These are phyloP conservation scores for Magallana nippona DNA, from an alignment of 2,888 invertebrate genomes.

Conservation along the genomic window DNA sequence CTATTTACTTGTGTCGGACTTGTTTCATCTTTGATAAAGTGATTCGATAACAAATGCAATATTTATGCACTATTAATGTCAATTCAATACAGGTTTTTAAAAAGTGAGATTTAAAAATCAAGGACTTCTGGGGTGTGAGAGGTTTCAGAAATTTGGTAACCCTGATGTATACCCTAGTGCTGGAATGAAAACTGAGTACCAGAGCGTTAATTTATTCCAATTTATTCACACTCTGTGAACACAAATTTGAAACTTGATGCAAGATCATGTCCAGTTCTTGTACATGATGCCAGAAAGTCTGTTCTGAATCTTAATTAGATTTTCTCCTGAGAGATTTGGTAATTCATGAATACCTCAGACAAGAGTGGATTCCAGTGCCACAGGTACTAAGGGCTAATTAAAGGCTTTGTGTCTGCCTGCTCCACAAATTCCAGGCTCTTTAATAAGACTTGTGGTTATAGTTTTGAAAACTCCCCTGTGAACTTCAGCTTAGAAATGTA, in stretches of 20 bases:
- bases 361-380: not conserved
- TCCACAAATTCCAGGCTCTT: not conserved
- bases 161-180: not conserved
- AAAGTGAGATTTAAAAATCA: not conserved
- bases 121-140: not conserved
- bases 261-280: conserved; percentile 30
- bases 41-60: conserved; percentile 3
- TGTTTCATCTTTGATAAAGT: conserved; percentile 9
- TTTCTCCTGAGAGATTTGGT: conserved; percentile 31
- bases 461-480: conserved; percentile 21
- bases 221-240: conserved; percentile 28
- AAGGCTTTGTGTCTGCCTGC: not conserved
- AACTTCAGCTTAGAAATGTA: not conserved
- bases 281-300: conserved; percentile 18
- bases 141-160: no score
- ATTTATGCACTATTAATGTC: not conserved
- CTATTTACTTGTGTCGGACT: not conserved
- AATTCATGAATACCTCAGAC: conserved; percentile 28
- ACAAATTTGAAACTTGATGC: conserved; percentile 15
- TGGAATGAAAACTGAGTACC: not conserved
- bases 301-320: conserved; percentile 32
- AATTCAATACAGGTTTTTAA: not conserved
- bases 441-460: conserved; percentile 5
- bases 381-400: conserved; percentile 17
- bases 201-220: conserved; percentile 20